These are phyloP conservation scores for Seriola quinqueradiata DNA, from an alignment of 2,113 vertebrate species.

Conservation along the genomic window DNA sequence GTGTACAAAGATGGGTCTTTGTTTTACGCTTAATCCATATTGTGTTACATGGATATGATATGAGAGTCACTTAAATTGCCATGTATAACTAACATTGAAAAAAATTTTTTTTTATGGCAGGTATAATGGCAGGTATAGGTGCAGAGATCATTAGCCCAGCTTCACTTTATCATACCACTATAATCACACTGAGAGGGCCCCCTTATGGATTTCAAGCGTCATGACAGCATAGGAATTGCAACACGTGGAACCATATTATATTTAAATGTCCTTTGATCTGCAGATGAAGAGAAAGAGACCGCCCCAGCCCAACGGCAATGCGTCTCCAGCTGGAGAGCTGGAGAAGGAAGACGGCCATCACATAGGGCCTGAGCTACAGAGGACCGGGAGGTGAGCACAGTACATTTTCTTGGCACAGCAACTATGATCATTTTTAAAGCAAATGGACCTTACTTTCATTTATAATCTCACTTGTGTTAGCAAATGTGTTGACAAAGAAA, in stretches of 20 bases:
- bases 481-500: not conserved
- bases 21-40: not conserved
- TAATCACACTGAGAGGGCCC: conserved; percentile 39
- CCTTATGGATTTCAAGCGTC: conserved; percentile 11
- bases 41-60: not conserved
- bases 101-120: not conserved
- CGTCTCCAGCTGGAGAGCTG: conserved; percentile 83
- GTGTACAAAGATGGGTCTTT: not conserved
- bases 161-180: not conserved
- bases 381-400: conserved; percentile 91
- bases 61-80: not conserved
- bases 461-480: not conserved
- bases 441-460: not conserved
- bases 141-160: no score
- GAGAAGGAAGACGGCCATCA: conserved; percentile 89
- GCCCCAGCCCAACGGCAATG: conserved; percentile 89
- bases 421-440: not conserved
- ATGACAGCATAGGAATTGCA: not conserved
- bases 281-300: conserved; percentile 94
- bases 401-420: not conserved
- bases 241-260: not conserved
- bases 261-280: conserved; percentile 34
- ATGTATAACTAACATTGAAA: not conserved
- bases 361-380: conserved; percentile 91
- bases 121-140: not conserved